Base-by-base conservation (phyloP, 2,113 vertebrate species). In the Cyphomyrus plagiostoma region DNA sequence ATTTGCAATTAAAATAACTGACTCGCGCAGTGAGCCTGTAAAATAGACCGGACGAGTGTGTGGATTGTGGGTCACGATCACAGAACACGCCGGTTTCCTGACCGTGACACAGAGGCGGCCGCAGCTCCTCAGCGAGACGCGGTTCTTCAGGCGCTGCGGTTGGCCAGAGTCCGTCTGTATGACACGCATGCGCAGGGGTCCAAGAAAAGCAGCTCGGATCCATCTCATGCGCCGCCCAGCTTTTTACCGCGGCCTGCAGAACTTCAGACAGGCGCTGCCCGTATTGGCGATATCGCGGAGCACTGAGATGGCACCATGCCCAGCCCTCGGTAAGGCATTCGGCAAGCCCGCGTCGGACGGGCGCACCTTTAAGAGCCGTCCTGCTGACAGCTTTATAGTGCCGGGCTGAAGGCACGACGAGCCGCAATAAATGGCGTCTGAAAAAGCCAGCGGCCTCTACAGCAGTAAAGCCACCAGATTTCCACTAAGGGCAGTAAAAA, bases 371-470 rank as follows among this genome's bases (percentile, higher is more conserved):
- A 66, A 66, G n/a, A 66, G 30, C 80, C 85, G 23, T 88, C 74
- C 77, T 49, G 90, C 52, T 91, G 91, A 92, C 90, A 92, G 91
- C 88, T 92, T 92, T 92, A 92, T 74, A 42, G 39, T 39, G 89
- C 82, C 82, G 35, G 84, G 70, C 83, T 91, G 50, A 90, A 89
- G 35, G 46, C 49, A 88, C 89, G 7, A 74, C 58, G 19, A 9
- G 48, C 42, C 70, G 21, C 85, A 87, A 83, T 89, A 53, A 88
- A 56, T 53, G 35, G 88, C 88, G 58, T 89, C 88, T 89, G 89
- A 85, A 30, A 80, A 86, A 45, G 7, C 56, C 21, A 11, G 86
- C 23, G 74, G 39, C 74, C 74, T 35, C 84, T 85, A 21, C n/a
- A 86, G 85, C 88, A 56, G 53, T 91, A 82, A 89, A 89, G 89